phyloP scores from a whole-genome alignment of 2,888 invertebrate genomes.

The Drosophila longiperda region DNA sequence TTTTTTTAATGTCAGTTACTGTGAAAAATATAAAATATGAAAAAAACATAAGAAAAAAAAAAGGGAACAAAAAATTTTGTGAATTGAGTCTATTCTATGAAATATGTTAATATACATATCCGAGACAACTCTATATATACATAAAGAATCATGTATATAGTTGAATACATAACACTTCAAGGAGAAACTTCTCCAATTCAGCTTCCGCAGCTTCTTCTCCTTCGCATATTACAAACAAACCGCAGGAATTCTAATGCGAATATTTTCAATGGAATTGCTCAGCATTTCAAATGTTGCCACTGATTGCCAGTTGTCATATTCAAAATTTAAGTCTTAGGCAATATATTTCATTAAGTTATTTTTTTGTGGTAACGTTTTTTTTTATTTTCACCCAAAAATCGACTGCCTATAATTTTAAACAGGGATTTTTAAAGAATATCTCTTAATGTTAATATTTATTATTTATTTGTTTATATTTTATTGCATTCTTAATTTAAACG shows the following conservation, averaged over 20 bases:
- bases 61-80: slow-evolving; percentile 24
- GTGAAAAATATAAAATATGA: slow-evolving; percentile 48
- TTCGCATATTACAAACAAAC: slow-evolving; percentile 1
- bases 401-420: not conserved
- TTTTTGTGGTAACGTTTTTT: too few species aligned
- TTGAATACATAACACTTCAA: slow-evolving; percentile 6
- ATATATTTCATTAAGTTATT: too few species aligned
- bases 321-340: too few species aligned
- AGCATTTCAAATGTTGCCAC: not conserved
- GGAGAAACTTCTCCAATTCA: slow-evolving; percentile 4
- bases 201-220: not conserved
- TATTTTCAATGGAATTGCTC: too few species aligned
- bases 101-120: slow-evolving; percentile 50
- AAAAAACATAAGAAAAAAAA: not conserved
- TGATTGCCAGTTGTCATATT: not conserved
- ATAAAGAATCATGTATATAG: not conserved
- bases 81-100: slow-evolving; percentile 58
- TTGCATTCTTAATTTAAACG: too few species aligned
- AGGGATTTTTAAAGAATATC: not conserved
- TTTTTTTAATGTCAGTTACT: slow-evolving; percentile 59
- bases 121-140: not conserved
- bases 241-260: not conserved
- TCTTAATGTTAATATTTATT: not conserved
- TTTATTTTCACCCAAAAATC: too few species aligned
- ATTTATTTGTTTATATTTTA: not conserved